Base-by-base conservation (phyloP, 2,797 vertebrate genomes). In the Anas acuta region DNA sequence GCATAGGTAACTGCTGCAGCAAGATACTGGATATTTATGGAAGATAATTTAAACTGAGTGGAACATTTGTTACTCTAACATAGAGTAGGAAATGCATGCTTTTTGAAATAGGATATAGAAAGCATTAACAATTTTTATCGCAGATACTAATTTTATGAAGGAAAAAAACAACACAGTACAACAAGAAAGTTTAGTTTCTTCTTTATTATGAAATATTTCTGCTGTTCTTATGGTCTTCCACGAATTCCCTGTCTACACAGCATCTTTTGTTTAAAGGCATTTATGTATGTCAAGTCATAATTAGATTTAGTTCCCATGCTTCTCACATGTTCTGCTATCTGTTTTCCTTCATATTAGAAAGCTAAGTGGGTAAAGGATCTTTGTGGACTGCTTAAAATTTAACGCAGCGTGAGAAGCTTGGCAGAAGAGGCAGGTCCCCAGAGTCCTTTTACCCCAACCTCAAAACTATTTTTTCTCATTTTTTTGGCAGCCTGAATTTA, bases 1-100 rank as follows among this genome's bases (percentile, higher is more conserved):
- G 73, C 69, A 61, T 62, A 83, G 87, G 72, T 73, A 47, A 62
- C 56, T 91, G 37, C 89, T 93, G 62, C 54, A 85, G 79, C 77
- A 43, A 64, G 49, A 70, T 80, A 35, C 45, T 87, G 72, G 79
- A 10, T 94, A 95, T 95, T 87, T 95, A 79, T 95, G 81, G 78
- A 89, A 81, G 35, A 49, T 11, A 32, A 65, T 20, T 66, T n/a
- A 78, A 81, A 56, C 49, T 70, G n/a, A 77, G 11, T 18, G 35
- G 61, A 77, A 18, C 72, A 54, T 61, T 84, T 95, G 64, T 70
- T 82, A 70, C 53, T 13, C 14, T 90, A 60, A 62, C 25, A 57
- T 4, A 77, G 16, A 74, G 17, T 81, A 66, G 9, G 9, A 37
- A 74, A 60, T 37, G 10, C 3, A 45, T 86, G 21, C 14, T 73